Conservation (phyloP, 2,797 vertebrate species). For the Phyllotis vaccarum region DNA sequence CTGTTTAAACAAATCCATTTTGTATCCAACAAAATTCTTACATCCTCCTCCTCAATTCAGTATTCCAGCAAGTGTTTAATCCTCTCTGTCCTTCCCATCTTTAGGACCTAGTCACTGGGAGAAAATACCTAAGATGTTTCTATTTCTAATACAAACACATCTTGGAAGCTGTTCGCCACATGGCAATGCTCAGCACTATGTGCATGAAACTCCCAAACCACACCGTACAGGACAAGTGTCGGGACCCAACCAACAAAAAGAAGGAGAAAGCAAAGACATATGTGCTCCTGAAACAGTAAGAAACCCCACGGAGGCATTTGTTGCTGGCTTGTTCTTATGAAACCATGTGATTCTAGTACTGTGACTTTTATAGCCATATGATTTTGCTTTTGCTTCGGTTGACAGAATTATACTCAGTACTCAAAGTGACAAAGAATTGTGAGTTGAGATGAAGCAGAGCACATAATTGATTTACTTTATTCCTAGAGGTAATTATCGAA, state of each 20-base stretch:
- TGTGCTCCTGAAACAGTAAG: not conserved
- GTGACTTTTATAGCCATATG: not conserved
- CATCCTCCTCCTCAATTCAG: not conserved
- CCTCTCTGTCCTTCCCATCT: not conserved
- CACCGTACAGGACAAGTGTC: not conserved
- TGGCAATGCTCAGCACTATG: not conserved
- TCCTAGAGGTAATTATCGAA: constrained; percentile 48
- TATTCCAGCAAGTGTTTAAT: not conserved
- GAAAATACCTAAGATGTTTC: not conserved
- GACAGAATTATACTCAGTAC: constrained; percentile 31
- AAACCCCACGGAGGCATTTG: not conserved
- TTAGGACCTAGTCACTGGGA: not conserved
- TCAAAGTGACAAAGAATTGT: constrained; percentile 49
- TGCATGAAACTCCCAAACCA: not conserved
- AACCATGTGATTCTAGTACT: constrained; percentile 3
- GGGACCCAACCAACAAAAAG: not conserved
- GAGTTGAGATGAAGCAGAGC: constrained; percentile 40
- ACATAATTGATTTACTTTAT: constrained; percentile 62
- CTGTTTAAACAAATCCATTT: constrained; percentile 40
- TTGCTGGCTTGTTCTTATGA: not conserved
- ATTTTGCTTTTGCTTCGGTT: constrained; percentile 59
- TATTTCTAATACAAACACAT: not conserved
- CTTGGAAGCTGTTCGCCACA: not conserved
- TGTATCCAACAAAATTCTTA: not conserved
- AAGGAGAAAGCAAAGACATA: not conserved